These are phyloP conservation scores for Thereva unica DNA, from an alignment of 2,888 invertebrate species.

Conservation along the genomic window DNA sequence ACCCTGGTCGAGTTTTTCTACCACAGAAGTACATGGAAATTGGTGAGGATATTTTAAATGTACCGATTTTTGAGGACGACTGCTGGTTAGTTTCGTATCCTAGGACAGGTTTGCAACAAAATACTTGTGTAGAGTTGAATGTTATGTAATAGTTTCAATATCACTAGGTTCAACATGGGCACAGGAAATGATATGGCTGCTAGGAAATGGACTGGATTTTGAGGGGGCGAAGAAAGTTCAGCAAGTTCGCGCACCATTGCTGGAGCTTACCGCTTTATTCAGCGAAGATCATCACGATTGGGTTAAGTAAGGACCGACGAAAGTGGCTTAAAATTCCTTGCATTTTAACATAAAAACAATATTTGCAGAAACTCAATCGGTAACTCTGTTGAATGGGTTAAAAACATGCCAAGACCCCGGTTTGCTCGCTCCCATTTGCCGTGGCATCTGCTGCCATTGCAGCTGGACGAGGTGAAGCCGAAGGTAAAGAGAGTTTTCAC, in stretches of 20 bases:
- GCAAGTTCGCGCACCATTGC: constrained; percentile 68
- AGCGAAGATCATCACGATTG: constrained; percentile 65
- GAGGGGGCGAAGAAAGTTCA: constrained; percentile 68
- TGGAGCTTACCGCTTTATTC: constrained; percentile 71
- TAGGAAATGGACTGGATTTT: constrained; percentile 78
- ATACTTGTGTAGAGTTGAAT: background rate
- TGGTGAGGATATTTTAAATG: constrained; percentile 70
- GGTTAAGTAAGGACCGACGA: constrained; percentile 61
- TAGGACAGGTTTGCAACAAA: constrained; percentile 71
- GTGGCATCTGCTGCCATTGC: constrained; percentile 70
- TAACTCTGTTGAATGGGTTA: constrained; percentile 73
- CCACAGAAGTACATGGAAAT: constrained; percentile 71
- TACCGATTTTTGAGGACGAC: constrained; percentile 75
- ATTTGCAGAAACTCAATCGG: constrained; percentile 59
- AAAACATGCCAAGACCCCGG: constrained; percentile 69
- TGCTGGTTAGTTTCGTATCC: constrained; percentile 89
- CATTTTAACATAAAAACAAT: background rate
- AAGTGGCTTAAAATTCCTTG: background rate
- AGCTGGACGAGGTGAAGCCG: constrained; percentile 67
- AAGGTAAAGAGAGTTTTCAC: constrained; percentile 62
- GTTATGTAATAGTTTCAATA: background rate
- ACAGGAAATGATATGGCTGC: constrained; percentile 92
- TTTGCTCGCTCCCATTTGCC: constrained; percentile 78
- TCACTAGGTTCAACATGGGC: constrained; percentile 84
- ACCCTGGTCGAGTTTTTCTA: constrained; percentile 71